These are phyloP conservation scores for Notothenia rossii DNA, from an alignment of 2,113 vertebrate species.

Conservation along the genomic window DNA sequence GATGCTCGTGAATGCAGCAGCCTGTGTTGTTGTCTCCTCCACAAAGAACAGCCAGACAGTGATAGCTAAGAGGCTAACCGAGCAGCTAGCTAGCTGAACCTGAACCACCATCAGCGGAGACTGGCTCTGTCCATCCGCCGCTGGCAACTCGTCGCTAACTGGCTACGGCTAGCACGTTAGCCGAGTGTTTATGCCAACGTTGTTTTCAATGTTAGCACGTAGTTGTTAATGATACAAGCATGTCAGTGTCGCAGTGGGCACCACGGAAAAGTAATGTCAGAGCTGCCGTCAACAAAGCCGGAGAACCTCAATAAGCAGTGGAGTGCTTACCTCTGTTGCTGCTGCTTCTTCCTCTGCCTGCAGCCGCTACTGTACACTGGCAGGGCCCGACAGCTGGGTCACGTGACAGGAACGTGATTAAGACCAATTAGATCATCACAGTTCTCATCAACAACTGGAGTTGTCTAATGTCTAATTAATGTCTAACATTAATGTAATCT, in stretches of 20 bases:
- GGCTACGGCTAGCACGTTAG: conserved; percentile 62
- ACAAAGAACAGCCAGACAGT: conserved; percentile 20
- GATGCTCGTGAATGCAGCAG: background rate
- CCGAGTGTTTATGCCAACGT: conserved; percentile 20
- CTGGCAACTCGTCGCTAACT: conserved; percentile 57
- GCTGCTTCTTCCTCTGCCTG: conserved; percentile 54
- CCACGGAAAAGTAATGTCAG: background rate
- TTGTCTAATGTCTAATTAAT: background rate
- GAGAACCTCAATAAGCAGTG: conserved; percentile 5
- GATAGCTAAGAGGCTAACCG: conserved; percentile 58
- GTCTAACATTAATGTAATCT: background rate
- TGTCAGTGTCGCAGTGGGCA: accelerated
- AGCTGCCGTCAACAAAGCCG: conserved; percentile 36
- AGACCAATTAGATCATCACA: conserved; percentile 31
- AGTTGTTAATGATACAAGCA: background rate
- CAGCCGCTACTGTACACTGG: conserved; percentile 54
- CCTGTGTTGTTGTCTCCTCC: background rate
- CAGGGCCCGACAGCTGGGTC: conserved; percentile 81
- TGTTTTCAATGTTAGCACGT: background rate
- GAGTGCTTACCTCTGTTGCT: conserved; percentile 51
- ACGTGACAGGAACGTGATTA: conserved; percentile 85
- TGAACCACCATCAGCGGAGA: conserved; percentile 47
- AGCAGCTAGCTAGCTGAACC: conserved; percentile 47
- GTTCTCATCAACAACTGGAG: conserved; percentile 29
- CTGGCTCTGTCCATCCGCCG: conserved; percentile 56